Base-by-base conservation (phyloP, 2,888 invertebrate genomes). In the Lasioglossum pauxillum region DNA sequence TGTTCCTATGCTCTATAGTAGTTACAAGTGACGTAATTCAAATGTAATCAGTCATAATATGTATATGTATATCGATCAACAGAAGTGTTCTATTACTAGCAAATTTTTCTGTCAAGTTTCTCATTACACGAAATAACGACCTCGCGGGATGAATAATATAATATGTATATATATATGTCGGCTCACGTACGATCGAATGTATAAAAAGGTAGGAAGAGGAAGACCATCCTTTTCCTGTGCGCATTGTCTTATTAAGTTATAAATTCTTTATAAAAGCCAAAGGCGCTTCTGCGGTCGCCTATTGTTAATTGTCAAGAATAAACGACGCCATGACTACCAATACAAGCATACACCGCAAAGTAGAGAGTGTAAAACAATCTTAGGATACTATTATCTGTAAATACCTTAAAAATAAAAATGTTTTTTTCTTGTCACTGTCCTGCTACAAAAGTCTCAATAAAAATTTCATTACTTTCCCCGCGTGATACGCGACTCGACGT, bases 381-480 rank as follows among this genome's bases (percentile, higher is more conserved):
- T 83, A 88, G 80, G 49, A 78, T 73, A 83, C 79, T 88, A 80
- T 73, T 53, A 79, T 44, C 82, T 60, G 67, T 85, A 85, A 84
- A 85, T 79, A 84, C 49, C 82, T 80, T 83, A 77, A 46, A 82
- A 80, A 83, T 78, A 57, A 80, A 80, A 86, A 78, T 83, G 75
- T 74, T 38, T 78, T 80, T 86, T 80, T 88, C 80, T 82, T 80
- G 78, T 84, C 82, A 82, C 88, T 67, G 88, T 82, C 77, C 88
- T 86, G 79, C 80, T 84, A 88, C 89, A 90, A 88, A 86, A 90
- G 75, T 87, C 73, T 88, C 92, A 92, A 78, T 89, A 91, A 91
- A 91, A 92, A 89, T 92, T 88, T 91, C 90, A 27, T 85, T 90
- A 88, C 88, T 89, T 90, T 89, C 92, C 27, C 90, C 91, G 23